Conservation (phyloP, 2,888 invertebrate genomes). For the Eueremaeus valkanovi region DNA sequence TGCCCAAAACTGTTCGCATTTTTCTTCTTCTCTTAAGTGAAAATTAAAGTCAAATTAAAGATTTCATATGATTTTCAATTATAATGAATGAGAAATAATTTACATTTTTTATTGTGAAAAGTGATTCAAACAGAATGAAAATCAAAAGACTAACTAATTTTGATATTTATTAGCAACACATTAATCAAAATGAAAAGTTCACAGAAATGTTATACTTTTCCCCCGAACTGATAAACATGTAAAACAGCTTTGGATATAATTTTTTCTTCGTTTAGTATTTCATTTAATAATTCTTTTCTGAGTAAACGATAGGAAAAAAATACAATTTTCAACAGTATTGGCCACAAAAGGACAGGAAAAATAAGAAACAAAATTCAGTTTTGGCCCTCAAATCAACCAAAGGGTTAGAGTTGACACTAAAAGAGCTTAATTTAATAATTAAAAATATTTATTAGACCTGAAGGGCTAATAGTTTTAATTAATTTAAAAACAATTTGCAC, state of each 20-base stretch:
- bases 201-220: not conserved
- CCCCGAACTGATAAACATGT: not conserved
- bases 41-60: conserved; percentile 17
- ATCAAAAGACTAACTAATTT: not conserved
- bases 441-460: not conserved
- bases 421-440: not conserved
- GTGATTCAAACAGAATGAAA: not conserved
- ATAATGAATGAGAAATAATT: conserved; percentile 23
- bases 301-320: not conserved
- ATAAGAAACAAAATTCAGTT: not conserved
- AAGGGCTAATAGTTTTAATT: conserved; percentile 12
- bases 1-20: not conserved
- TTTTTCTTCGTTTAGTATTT: not conserved
- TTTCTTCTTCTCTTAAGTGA: not conserved
- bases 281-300: not conserved
- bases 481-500: conserved; percentile 10
- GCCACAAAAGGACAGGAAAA: not conserved
- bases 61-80: not conserved
- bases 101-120: conserved; percentile 19
- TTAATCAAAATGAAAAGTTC: conserved; percentile 23
- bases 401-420: not conserved
- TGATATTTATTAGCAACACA: not conserved
- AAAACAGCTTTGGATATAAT: not conserved
- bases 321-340: not conserved
- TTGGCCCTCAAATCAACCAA: not conserved